phyloP scores from a whole-genome alignment of 2,888 invertebrate species.

The Andrena haemorrhoa region DNA sequence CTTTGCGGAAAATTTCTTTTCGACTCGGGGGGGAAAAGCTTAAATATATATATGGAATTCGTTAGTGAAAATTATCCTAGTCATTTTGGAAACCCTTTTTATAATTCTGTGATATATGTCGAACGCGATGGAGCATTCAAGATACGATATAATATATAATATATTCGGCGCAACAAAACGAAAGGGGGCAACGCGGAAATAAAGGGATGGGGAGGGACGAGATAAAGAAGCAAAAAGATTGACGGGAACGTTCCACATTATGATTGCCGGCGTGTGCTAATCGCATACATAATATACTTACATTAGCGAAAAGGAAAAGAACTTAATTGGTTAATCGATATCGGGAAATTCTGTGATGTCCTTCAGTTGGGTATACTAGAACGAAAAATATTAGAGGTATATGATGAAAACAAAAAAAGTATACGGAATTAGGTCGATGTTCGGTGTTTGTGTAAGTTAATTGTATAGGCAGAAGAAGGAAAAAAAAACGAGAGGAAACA shows the following conservation, averaged over 20 bases:
- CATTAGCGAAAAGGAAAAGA: constrained; percentile 44
- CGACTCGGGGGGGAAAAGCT: constrained; percentile 47
- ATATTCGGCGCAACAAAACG: constrained; percentile 53
- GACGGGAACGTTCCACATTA: constrained; percentile 75
- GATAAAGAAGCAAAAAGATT: constrained; percentile 38
- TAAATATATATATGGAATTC: constrained; percentile 54
- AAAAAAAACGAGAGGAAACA: neutral
- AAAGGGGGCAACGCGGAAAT: constrained; percentile 21
- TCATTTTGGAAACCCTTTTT: constrained; percentile 82
- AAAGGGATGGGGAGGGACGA: neutral
- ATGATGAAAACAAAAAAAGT: constrained; percentile 78
- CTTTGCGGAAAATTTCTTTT: constrained; percentile 60
- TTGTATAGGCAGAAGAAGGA: constrained; percentile 48
- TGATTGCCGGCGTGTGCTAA: constrained; percentile 72
- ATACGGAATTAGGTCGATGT: constrained; percentile 83
- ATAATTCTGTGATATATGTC: constrained; percentile 83
- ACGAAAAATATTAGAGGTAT: constrained; percentile 73
- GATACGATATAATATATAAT: constrained; percentile 27
- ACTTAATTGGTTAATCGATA: constrained; percentile 80
- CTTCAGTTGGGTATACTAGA: constrained; percentile 82
- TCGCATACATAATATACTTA: constrained; percentile 28
- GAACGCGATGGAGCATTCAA: constrained; percentile 55
- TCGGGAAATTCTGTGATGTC: constrained; percentile 85
- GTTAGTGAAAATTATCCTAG: constrained; percentile 83
- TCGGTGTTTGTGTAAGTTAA: constrained; percentile 81